A percentile compares a stretch with the other conserved stretches of the same genome.
These are phyloP conservation scores for Pangasius mekongensis DNA, from an alignment of 2,797 vertebrate species.

Conservation along the genomic window DNA sequence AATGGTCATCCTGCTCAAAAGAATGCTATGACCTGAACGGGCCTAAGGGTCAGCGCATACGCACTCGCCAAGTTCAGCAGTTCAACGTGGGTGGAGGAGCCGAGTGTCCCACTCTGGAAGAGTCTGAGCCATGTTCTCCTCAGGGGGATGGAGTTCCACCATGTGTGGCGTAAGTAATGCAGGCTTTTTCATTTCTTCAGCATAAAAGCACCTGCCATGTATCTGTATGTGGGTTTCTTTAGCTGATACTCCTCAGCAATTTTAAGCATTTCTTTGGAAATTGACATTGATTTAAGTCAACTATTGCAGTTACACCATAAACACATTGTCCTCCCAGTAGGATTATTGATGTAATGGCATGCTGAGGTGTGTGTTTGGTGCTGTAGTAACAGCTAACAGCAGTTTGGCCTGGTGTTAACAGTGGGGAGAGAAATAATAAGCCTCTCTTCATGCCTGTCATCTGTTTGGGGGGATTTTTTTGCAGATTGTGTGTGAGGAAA, in stretches of 20 bases:
- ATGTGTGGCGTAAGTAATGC: constrained; percentile 85
- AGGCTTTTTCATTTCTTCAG: background rate
- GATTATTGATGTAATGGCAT: constrained; percentile 40
- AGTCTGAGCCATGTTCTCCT: constrained; percentile 82
- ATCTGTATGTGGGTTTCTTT: background rate
- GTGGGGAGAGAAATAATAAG: constrained; percentile 48
- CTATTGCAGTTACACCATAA: constrained; percentile 19
- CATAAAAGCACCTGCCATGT: background rate
- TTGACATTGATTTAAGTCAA: constrained; percentile 36
- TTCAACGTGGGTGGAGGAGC: constrained; percentile 83
- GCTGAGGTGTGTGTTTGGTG: constrained; percentile 45
- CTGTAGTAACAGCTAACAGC: constrained; percentile 35
- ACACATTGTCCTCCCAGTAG: constrained; percentile 38
- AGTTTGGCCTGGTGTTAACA: constrained; percentile 44
- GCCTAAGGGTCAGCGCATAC: constrained; percentile 79
- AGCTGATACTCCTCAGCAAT: background rate
- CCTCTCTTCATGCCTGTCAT: constrained; percentile 40
- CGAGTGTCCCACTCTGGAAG: constrained; percentile 86
- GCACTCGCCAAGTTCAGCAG: constrained; percentile 83
- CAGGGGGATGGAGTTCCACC: constrained; percentile 79
- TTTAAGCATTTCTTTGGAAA: background rate
- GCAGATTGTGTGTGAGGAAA: constrained; percentile 36
- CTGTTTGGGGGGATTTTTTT: constrained; percentile 28
- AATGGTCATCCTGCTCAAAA: constrained; percentile 90
- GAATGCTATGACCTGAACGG: constrained; percentile 83